A percentile compares a stretch with the other conserved stretches of the same genome.
Evolutionary conservation across 2,888 invertebrate species (phyloP).

Genomic region (Ligdia adustata): DNA sequence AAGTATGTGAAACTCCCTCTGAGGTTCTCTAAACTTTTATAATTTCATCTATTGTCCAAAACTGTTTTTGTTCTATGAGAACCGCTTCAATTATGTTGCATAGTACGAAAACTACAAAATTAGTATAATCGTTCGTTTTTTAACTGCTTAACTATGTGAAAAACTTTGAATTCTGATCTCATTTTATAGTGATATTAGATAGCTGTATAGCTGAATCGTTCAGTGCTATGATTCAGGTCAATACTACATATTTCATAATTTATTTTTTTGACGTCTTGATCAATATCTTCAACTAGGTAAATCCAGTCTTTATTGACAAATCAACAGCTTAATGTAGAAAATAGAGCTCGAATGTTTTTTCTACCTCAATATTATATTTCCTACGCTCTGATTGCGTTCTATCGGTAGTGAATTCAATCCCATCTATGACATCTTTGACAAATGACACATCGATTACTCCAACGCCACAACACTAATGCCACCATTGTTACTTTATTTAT

Average conservation of each 20-base stretch:
- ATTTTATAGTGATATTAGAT: constrained; percentile 54
- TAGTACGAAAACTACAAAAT: constrained; percentile 63
- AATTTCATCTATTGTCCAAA: constrained; percentile 81
- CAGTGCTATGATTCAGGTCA: constrained; percentile 16
- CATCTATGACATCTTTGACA: constrained; percentile 35
- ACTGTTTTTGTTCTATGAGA: constrained; percentile 79
- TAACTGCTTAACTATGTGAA: constrained; percentile 82
- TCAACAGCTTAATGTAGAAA: too few species aligned
- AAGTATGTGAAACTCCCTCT: constrained; percentile 78
- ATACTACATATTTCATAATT: too few species aligned
- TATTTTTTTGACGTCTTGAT: too few species aligned
- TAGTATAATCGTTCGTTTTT: constrained; percentile 77
- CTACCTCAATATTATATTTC: too few species aligned
- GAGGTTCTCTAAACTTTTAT: constrained; percentile 70
- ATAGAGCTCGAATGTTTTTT: too few species aligned
- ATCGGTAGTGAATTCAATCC: constrained; percentile 24
- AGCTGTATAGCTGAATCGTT: constrained; percentile 28
- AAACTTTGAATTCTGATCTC: constrained; percentile 65
- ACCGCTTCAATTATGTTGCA: constrained; percentile 75
- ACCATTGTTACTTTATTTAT: constrained; percentile 53
- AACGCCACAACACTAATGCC: constrained; percentile 45
- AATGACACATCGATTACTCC: constrained; percentile 47
- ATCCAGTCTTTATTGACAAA: too few species aligned
- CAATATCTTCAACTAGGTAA: too few species aligned
- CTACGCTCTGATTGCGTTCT: constrained; percentile 10